Evolutionary conservation across 2,888 invertebrate genomes (phyloP), one percentile per base, ranked within the genome.

Genomic region (Eugnorisma glareosa): DNA sequence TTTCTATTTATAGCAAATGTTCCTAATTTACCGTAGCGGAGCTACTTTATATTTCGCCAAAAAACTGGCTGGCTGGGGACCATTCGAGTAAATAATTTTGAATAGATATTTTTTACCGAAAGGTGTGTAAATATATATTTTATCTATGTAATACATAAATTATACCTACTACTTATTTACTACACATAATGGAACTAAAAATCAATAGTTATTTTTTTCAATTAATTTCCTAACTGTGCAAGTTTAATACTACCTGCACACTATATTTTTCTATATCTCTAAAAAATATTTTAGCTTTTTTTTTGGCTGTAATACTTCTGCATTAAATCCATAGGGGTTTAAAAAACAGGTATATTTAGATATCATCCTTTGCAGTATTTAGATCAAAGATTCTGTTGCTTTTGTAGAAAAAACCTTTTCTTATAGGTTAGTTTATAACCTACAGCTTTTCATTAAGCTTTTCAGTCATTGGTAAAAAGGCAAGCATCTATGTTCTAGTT

Each of bases 231-330:
- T 75, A 67, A 51, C 43, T 66, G 63, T 79, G 82, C 77, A 82
- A 66, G 0, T 43, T 73, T 51, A 81, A 43, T 35, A 43, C 45
- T n/a, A 51, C n/a, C 48, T 67, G 45, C 18, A 51, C 21, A 11
- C 3, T n/a, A 1, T 8, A 1, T 73, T 66, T 72, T 35, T 28
- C 15, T 48, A n/a, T 73, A 57, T 10, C 24, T 48, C 11, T 51
- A 43, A 63, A 51, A 37, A n/a, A 24, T 45, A 28, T 66, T 74
- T 82, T 67, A 70, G 28, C 51, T 63, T 67, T 21, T 28, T 84
- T n/a, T 84, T 84, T 81, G 73, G 70, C 81, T 77, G 21, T 66
- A 76, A 75, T 69, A 75, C 64, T 72, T 69, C 37, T 71, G 51
- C 35, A 61, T 63, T 40, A 5, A 63, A 77, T 57, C 51, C 3